These are phyloP conservation scores for Spizaetus ornatus DNA, from an alignment of 2,113 vertebrate species.

Conservation along the genomic window DNA sequence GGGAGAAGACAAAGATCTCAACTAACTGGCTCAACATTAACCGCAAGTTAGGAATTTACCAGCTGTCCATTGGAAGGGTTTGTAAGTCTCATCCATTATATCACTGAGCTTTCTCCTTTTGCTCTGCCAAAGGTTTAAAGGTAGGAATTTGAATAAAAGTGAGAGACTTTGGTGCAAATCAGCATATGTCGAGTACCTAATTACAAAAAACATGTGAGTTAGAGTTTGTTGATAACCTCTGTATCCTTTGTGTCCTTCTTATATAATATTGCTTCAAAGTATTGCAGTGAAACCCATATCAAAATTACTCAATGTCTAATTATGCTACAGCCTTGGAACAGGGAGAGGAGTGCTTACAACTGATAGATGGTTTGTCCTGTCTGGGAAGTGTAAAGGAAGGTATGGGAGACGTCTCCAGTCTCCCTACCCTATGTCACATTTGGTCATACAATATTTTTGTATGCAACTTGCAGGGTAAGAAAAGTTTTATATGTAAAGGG, in stretches of 20 bases:
- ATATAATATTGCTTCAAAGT: not conserved
- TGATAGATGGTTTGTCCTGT: not conserved
- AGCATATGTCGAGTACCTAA: not conserved
- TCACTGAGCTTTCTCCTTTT: slow-evolving; percentile 74
- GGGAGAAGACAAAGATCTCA: not conserved
- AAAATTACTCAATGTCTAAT: not conserved
- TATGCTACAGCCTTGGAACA: not conserved
- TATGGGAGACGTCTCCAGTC: not conserved
- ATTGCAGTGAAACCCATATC: not conserved
- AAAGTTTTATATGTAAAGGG: not conserved
- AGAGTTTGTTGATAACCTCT: not conserved
- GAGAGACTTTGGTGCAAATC: not conserved
- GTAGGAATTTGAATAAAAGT: slow-evolving; percentile 7
- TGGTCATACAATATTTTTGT: not conserved
- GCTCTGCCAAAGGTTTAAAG: slow-evolving; percentile 72
- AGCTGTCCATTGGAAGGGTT: slow-evolving; percentile 75
- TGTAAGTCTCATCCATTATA: slow-evolving; percentile 72
- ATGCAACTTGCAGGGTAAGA: not conserved
- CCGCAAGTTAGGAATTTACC: slow-evolving; percentile 36
- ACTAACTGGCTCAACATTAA: not conserved
- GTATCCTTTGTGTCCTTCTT: not conserved
- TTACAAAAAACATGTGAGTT: not conserved
- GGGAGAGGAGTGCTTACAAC: not conserved
- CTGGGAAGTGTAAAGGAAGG: not conserved
- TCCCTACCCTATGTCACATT: not conserved